phyloP scores from a whole-genome alignment of 2,888 invertebrate genomes.

The Phlogophora meticulosa region DNA sequence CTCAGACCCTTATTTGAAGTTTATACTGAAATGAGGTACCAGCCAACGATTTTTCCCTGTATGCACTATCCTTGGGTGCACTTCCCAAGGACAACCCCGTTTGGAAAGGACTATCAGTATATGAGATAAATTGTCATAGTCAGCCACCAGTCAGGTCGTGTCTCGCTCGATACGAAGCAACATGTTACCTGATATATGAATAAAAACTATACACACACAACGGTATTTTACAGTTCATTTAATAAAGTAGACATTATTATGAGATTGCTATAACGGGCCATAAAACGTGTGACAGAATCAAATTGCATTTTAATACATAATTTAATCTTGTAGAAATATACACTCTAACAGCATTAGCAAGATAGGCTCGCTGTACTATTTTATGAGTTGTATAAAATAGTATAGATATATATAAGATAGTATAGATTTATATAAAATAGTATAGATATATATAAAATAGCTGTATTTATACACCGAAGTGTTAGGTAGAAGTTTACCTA shows the following conservation, averaged over 20 bases:
- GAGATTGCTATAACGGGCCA: conserved; percentile 19
- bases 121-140: not conserved
- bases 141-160: not conserved
- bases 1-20: no score
- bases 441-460: no score
- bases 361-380: no score
- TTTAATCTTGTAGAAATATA: conserved; percentile 13
- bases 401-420: no score
- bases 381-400: no score
- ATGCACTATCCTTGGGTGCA: no score
- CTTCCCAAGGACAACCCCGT: no score
- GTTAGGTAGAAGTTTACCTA: no score
- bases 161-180: not conserved
- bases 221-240: conserved; percentile 27
- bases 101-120: conserved; percentile 39
- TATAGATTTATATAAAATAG: no score
- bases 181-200: conserved; percentile 18
- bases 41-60: no score
- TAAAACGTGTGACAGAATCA: conserved; percentile 19
- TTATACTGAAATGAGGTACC: no score
- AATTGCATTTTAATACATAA: conserved; percentile 32
- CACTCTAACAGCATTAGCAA: conserved; percentile 3
- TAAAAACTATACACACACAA: conserved; percentile 14
- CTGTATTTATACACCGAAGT: no score
- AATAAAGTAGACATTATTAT: conserved; percentile 2